phyloP scores from a whole-genome alignment of 2,797 vertebrate species.

The Acanthopagrus latus region DNA sequence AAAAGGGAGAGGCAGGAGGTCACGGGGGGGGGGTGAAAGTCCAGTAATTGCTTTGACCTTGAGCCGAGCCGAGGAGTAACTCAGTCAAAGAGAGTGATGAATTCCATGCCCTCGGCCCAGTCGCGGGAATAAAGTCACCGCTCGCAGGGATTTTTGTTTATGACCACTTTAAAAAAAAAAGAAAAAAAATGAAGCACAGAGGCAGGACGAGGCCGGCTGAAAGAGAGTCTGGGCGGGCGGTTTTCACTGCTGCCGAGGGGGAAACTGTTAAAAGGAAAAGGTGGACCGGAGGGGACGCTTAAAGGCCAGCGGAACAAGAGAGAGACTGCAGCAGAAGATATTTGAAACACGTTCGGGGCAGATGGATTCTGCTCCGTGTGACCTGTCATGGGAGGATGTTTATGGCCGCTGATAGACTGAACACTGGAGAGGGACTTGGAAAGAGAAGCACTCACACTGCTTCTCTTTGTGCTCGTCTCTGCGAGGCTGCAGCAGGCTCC shows the following conservation, averaged over 20 bases:
- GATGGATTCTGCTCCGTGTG: slow-evolving; percentile 33
- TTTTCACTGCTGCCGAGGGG: slow-evolving; percentile 27
- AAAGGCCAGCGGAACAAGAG: slow-evolving; percentile 45
- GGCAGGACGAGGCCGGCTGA: slow-evolving; percentile 15
- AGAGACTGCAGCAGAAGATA: slow-evolving; percentile 18
- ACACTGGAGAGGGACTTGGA: not conserved
- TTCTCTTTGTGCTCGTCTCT: slow-evolving; percentile 24
- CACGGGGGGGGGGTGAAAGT: slow-evolving; percentile 65
- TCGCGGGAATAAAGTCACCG: slow-evolving; percentile 58
- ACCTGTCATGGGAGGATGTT: slow-evolving; percentile 51
- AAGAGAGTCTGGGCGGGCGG: slow-evolving; percentile 15
- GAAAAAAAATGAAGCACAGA: slow-evolving; percentile 4
- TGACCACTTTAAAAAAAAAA: slow-evolving; percentile 49
- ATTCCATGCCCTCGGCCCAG: slow-evolving; percentile 64
- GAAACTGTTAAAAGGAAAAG: slow-evolving; percentile 45
- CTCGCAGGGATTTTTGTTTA: slow-evolving; percentile 67
- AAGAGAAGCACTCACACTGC: slow-evolving; percentile 13
- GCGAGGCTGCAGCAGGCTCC: slow-evolving; percentile 17
- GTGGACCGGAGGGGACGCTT: slow-evolving; percentile 39
- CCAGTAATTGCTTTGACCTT: slow-evolving; percentile 82
- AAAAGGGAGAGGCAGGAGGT: slow-evolving; percentile 54
- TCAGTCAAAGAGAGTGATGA: slow-evolving; percentile 73
- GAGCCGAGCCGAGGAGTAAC: slow-evolving; percentile 66
- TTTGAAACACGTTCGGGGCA: slow-evolving; percentile 22
- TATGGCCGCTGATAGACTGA: slow-evolving; percentile 44